Conservation (phyloP, 35 echinoderm and acorn worm species). For the Patiria miniata region DNA sequence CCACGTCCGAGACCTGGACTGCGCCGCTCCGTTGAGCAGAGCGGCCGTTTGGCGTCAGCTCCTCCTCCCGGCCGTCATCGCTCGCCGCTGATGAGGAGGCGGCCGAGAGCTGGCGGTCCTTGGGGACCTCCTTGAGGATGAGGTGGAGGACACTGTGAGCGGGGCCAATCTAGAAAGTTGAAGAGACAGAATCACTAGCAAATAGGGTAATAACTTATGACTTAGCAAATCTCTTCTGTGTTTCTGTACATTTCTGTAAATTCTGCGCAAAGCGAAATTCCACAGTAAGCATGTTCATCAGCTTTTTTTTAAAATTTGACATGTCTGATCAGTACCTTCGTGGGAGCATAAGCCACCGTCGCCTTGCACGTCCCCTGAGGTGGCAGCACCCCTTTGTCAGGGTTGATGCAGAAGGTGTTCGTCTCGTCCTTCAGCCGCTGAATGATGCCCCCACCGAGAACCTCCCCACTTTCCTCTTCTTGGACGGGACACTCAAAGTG, state of each 20-base stretch:
- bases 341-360: constrained; percentile 73
- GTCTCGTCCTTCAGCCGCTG: constrained; percentile 50
- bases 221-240: no score
- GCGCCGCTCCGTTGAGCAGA: constrained; percentile 5
- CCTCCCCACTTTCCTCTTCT: constrained; percentile 12
- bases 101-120: constrained; percentile 35
- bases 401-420: constrained; percentile 71
- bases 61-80: background rate
- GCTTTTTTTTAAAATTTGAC: background rate
- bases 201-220: no score
- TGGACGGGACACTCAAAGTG: constrained; percentile 43
- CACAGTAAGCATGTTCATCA: background rate
- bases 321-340: constrained; percentile 44
- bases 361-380: constrained; percentile 44
- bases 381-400: constrained; percentile 69
- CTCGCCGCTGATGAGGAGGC: background rate
- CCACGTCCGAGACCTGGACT: constrained; percentile 30
- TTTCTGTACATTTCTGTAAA: no score
- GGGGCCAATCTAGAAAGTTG: constrained; percentile 60
- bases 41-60: background rate
- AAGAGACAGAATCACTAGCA: constrained; percentile 20
- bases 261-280: no score
- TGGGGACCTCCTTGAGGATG: constrained; percentile 79
- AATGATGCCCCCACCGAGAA: constrained; percentile 7
- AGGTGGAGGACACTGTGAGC: constrained; percentile 85